Percentiles rank a stretch among this genome's conserved stretches.
Conservation (phyloP, 1,140 invertebrate genomes). For the Bombus sibiricus region DNA sequence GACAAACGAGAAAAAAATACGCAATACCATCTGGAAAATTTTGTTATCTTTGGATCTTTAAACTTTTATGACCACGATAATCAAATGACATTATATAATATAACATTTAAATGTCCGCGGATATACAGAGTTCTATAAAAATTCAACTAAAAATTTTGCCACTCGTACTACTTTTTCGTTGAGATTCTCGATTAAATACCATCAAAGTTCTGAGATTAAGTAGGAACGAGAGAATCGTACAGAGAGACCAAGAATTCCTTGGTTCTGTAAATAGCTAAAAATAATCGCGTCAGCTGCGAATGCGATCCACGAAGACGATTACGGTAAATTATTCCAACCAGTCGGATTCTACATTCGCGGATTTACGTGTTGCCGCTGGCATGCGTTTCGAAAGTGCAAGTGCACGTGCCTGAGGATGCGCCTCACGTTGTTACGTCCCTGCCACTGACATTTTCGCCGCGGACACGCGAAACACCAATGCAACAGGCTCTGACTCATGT, state of each 20-base stretch:
- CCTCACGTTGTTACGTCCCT: conserved; percentile 65
- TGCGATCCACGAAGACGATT: conserved; percentile 45
- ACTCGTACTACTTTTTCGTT: neutral
- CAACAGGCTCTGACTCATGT: conserved; percentile 37
- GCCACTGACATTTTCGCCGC: conserved; percentile 64
- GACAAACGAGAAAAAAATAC: no score
- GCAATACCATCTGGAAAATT: no score
- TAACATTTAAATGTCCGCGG: no score
- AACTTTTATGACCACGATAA: no score
- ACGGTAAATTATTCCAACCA: conserved; percentile 30
- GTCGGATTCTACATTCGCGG: conserved; percentile 16
- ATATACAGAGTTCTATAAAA: no score
- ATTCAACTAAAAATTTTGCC: no score
- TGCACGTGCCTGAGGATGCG: conserved; percentile 64
- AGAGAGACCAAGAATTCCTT: neutral
- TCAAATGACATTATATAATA: no score
- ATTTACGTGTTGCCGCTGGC: conserved; percentile 59
- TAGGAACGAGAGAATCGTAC: neutral
- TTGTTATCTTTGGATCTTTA: no score
- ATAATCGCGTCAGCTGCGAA: conserved; percentile 25
- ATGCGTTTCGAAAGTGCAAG: conserved; percentile 70
- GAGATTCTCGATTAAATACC: neutral
- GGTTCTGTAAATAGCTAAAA: conserved; percentile 4
- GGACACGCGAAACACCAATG: conserved; percentile 9
- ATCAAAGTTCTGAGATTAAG: neutral